These are phyloP conservation scores for Cladopsammia gracilis DNA, from an alignment of 64 coral and sea anemone species.

Conservation along the genomic window DNA sequence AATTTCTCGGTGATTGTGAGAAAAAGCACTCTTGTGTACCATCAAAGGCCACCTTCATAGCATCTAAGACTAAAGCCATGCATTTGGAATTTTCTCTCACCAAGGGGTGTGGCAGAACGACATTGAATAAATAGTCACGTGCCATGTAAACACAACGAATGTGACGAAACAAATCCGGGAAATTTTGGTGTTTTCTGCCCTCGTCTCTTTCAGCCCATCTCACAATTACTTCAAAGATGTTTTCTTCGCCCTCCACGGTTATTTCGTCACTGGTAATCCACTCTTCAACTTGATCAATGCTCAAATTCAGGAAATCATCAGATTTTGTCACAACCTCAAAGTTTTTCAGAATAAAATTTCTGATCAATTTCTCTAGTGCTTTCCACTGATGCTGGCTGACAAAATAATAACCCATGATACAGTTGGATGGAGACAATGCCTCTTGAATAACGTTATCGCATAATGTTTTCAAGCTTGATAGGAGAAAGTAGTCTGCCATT, in stretches of 20 bases:
- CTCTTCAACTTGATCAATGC: constrained; percentile 17
- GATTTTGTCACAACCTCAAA: constrained; percentile 15
- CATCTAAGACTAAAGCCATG: constrained; percentile 23
- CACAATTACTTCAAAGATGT: constrained; percentile 40
- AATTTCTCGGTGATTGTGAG: constrained; percentile 20
- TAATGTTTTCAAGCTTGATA: constrained; percentile 23
- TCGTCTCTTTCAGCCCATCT: constrained; percentile 5
- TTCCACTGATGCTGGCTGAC: constrained; percentile 12
- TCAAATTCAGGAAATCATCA: constrained; percentile 57
- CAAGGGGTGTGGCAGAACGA: constrained; percentile 21
- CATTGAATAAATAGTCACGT: constrained; percentile 23
- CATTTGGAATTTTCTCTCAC: neutral
- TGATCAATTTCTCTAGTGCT: neutral
- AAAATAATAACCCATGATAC: constrained; percentile 27
- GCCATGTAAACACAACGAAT: constrained; percentile 27
- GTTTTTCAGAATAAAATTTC: neutral
- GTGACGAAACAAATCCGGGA: constrained; percentile 21
- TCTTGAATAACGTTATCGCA: neutral
- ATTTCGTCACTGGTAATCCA: constrained; percentile 40
- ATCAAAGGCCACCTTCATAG: neutral
- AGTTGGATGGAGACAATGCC: constrained; percentile 22
- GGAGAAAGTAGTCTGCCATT: constrained; percentile 34
- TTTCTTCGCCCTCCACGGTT: constrained; percentile 13
- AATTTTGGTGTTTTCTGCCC: neutral
- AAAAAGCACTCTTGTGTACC: constrained; percentile 15